Base-by-base conservation (phyloP, 2,797 vertebrate genomes). In the Scarus forsteni region DNA sequence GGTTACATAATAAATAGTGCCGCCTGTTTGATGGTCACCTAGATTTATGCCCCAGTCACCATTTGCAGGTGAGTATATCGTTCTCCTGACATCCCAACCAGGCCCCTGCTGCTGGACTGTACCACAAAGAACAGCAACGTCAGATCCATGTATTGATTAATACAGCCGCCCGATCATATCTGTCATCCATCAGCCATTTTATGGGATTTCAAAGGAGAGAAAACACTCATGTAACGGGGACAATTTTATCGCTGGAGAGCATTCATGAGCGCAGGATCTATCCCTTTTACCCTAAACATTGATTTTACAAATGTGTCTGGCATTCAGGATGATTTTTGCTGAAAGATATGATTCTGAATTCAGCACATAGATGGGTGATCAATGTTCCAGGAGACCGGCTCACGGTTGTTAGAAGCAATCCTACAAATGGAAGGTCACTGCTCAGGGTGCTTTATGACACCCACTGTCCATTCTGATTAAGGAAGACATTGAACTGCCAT, bases 381-480 rank as follows among this genome's bases (percentile, higher is more conserved):
- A 70, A 49, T 77, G 83, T 60, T 77, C 46, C 67, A 77, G 72
- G 67, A 60, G 76, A 76, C 43, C 49, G 59, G 54, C 59, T 77
- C 16, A 42, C 7, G 46, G 42, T 19, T 74, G 70, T 58, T 56
- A 67, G 69, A 83, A 48, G 57, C 79, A 76, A 79, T 81, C 53
- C 60, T 60, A 67, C 65, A 81, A 85, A 85, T 85, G 75, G 81
- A 88, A 84, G 85, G 79, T 87, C 81, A 73, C 66, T 36, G 73
- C 73, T 70, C 56, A 54, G 65, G 50, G 72, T 72, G 68, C 60
- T 85, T 76, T 65, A 64, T 72, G 78, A 79, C 81, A 72, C 66
- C 56, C 61, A 14, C 67, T 65, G 70, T 79, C 81, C 54, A 53
- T 81, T 79, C 59, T 83, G 81, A 81, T 84, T 67, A 85, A 45